phyloP scores from a whole-genome alignment of 2,113 vertebrate species.

The Willisornis vidua region DNA sequence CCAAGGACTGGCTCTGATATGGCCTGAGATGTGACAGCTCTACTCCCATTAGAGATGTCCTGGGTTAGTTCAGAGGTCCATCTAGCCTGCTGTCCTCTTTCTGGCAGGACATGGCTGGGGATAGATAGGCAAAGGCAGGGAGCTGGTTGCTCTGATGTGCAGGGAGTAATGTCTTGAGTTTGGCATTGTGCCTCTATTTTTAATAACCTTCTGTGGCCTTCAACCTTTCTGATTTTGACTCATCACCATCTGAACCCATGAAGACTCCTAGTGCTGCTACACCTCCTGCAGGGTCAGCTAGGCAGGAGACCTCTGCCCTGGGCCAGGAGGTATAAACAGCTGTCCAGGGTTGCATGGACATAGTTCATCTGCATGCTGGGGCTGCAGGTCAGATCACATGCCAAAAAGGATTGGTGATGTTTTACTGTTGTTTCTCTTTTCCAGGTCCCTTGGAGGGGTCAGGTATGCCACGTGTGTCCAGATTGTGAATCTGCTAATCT shows the following conservation, averaged over 20 bases:
- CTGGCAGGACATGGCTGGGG: not conserved
- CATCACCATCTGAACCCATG: not conserved
- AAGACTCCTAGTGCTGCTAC: not conserved
- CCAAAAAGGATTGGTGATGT: not conserved
- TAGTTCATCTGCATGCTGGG: accelerated
- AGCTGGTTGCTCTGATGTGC: not conserved
- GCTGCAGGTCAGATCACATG: not conserved
- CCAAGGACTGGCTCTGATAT: not conserved
- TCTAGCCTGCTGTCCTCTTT: not conserved
- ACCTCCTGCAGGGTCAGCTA: not conserved
- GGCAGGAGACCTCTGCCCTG: not conserved
- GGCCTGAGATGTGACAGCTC: not conserved
- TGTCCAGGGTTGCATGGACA: not conserved
- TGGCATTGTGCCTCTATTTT: not conserved
- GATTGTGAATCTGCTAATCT: not conserved
- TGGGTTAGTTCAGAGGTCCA: not conserved
- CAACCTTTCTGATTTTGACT: not conserved
- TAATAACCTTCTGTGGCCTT: not conserved
- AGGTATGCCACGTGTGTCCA: not conserved
- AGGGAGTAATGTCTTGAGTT: not conserved
- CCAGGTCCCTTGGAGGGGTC: not conserved
- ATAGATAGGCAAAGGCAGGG: not conserved
- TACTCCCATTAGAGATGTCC: not conserved
- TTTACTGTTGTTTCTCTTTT: not conserved
- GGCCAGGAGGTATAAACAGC: not conserved